Evolutionary conservation across 2,888 invertebrate genomes (phyloP), one percentile per base, ranked within the genome.

Genomic region (Sesamia inferens): DNA sequence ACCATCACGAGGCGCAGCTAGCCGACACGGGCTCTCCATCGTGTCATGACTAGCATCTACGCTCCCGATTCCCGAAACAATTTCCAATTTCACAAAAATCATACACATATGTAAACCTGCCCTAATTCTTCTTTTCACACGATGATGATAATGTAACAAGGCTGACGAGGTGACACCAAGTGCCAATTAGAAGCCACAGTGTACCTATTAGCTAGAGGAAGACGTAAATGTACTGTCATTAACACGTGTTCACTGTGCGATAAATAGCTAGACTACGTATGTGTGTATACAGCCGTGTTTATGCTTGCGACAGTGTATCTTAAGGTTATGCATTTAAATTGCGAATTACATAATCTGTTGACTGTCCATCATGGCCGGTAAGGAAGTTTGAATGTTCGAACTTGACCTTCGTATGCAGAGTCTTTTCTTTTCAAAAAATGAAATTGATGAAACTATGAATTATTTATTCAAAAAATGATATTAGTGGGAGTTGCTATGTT

Each of bases 101-200:
- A 63, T 59, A 78, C 68, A 63, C 51, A 64, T 76, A 48, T 73
- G 48, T 74, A 72, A 78, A 78, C 78, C 75, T 76, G 84, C 81
- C 87, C 81, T 78, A 83, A 79, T 82, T 83, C 74, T 71, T 62
- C 64, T 77, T 79, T 81, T 83, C 78, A 78, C 71, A 76, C 68
- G 71, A 14, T 42, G 68, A 64, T 63, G 61, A 62, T 82, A 84
- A 84, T 75, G 66, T 71, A 62, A 69, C 69, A 54, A 72, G 31
- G 70, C 63, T 78, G 81, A 68, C 62, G 68, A 82, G 78, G 81
- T 84, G 85, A 68, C 61, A 73, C 61, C 66, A 67, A 81, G 66
- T 79, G 73, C 67, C 84, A 88, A 89, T 89, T 89, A 88, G 82
- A 55, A 77, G 81, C 72, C 82, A 79, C 84, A 79, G 74, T 82